Evolutionary conservation across 2,113 vertebrate species (phyloP), one percentile per base, ranked within the genome.

Genomic region (Heterotilapia buettikoferi): DNA sequence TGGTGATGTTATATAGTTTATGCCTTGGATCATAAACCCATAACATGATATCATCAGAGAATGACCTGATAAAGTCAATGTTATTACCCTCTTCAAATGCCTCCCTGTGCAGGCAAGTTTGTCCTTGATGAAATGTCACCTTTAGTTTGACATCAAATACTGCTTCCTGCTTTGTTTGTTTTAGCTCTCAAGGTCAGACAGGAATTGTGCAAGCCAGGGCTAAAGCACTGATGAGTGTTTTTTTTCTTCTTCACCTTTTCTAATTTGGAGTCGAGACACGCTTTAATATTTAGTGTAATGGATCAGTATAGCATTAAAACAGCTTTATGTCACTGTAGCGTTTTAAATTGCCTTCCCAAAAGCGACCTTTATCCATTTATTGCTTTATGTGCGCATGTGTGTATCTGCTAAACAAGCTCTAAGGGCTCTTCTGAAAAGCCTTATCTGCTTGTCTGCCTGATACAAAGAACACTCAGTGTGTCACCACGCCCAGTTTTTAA

Each of bases 311-410:
- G 79, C 57, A 5, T 45, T 73, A 61, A 73, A 80, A 29, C 40
- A 47, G 9, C 36, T 43, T 63, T 57, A 63, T 81, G 26, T 43
- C 19, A n/a, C 18, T 54, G 26, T 50, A 26, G 10, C 8, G 1
- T 18, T 78, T 85, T n/a, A 45, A 56, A 82, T 36, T 19, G 52
- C 57, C 61, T 71, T 16, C 12, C 16, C 11, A 53, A 66, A 86
- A 90, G 79, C 45, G 40, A 92, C 87, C 84, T 92, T 92, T 87
- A 87, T 89, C 82, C 45, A 13, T 90, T 93, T 92, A 94, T 85
- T 83, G 88, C 80, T 94, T 91, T 91, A 86, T 92, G 53, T 88
- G 47, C 76, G 83, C 38, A 19, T 88, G 26, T 78, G 10, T 78
- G 53, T 90, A 82, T 82, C 47, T 76, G 53, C 78, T 54, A 71